Conservation (phyloP, 2,797 vertebrate species). For the Synaphobranchus kaupii region DNA sequence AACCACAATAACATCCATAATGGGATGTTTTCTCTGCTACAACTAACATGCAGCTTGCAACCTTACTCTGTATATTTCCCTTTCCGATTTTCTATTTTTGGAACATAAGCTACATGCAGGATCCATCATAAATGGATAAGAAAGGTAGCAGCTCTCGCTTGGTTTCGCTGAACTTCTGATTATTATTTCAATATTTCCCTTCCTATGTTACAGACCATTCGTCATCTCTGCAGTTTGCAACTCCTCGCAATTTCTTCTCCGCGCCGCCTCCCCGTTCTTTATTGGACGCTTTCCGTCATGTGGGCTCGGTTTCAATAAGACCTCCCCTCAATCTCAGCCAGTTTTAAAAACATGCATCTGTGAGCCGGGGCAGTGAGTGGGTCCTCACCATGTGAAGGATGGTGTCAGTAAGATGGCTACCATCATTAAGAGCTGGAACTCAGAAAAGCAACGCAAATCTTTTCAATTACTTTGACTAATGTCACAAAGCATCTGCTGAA, state of each 20-base stretch:
- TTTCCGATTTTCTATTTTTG: not conserved
- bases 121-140: not conserved
- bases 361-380: not conserved
- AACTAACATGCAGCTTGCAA: not conserved
- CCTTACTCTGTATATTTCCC: not conserved
- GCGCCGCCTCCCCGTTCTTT: not conserved
- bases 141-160: not conserved
- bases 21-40: not conserved
- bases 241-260: not conserved
- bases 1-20: not conserved
- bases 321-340: not conserved
- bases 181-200: not conserved
- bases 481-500: not conserved
- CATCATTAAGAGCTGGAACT: slow-evolving; percentile 11
- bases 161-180: not conserved
- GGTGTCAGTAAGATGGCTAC: not conserved
- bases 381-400: not conserved
- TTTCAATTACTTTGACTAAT: not conserved
- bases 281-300: not conserved
- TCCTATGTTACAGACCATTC: not conserved
- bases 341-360: not conserved
- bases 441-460: not conserved
- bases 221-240: not conserved
- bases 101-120: not conserved
- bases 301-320: slow-evolving; percentile 12